These are phyloP conservation scores for Xestia sexstrigata DNA, from an alignment of 2,888 invertebrate genomes.

Conservation along the genomic window DNA sequence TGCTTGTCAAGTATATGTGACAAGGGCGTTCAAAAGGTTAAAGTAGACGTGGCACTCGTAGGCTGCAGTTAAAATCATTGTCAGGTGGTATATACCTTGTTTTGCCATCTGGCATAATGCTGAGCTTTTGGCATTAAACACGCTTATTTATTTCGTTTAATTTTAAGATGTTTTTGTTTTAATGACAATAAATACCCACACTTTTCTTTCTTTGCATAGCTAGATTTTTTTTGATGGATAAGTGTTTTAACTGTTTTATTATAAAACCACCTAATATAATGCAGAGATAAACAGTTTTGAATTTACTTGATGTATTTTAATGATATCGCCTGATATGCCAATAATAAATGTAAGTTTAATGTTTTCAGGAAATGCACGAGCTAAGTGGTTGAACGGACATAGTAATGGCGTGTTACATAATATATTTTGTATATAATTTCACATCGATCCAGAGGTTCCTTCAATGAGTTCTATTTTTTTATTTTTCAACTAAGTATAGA, in stretches of 20 bases:
- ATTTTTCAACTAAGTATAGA: slow-evolving; percentile 62
- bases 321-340: background rate
- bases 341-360: background rate
- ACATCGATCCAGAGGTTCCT: slow-evolving; percentile 67
- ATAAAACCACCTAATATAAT: too few relatives aligned
- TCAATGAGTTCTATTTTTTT: slow-evolving; percentile 68
- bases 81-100: background rate
- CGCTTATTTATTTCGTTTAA: background rate
- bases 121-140: background rate
- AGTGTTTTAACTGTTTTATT: background rate
- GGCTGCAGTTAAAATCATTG: background rate
- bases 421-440: slow-evolving; percentile 80
- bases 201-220: background rate
- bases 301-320: background rate
- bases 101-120: background rate
- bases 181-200: background rate
- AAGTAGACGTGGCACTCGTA: background rate
- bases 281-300: background rate
- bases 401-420: slow-evolving; percentile 77
- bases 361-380: slow-evolving; percentile 73
- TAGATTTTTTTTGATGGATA: background rate
- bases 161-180: background rate
- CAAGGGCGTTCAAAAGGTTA: too few relatives aligned
- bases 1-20: too few relatives aligned
- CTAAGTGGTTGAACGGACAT: slow-evolving; percentile 61